These are phyloP conservation scores for Sabatieria punctata DNA, from an alignment of 2,888 invertebrate genomes.

Conservation along the genomic window DNA sequence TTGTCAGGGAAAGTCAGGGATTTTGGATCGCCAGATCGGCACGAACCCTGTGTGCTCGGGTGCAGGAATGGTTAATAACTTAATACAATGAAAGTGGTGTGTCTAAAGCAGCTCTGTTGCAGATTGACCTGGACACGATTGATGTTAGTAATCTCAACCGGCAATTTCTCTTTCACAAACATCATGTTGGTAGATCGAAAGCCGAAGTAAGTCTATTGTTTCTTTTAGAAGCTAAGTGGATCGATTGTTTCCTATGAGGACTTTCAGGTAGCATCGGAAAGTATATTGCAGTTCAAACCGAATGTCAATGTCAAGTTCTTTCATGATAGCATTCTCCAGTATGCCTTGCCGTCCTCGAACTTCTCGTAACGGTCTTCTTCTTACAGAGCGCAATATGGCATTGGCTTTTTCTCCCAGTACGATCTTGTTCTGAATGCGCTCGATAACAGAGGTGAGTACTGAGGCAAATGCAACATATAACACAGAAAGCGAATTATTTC, in stretches of 20 bases:
- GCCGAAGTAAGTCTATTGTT: conserved; percentile 40
- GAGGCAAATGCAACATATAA: too few relatives aligned
- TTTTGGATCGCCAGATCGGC: too few relatives aligned
- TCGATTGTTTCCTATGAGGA: not conserved
- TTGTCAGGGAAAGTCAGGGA: too few relatives aligned
- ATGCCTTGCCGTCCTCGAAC: not conserved
- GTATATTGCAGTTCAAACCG: conserved; percentile 69
- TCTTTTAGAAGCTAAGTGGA: not conserved
- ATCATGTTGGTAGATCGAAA: conserved; percentile 95
- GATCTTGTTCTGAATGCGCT: conserved; percentile 82
- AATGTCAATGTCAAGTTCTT: conserved; percentile 54
- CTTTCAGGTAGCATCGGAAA: conserved; percentile 61
- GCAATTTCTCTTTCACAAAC: conserved; percentile 93
- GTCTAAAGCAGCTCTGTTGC: too few relatives aligned
- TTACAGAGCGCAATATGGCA: conserved; percentile 46
- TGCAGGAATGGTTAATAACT: too few relatives aligned
- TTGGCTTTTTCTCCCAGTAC: conserved; percentile 77
- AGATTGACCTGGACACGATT: conserved; percentile 98
- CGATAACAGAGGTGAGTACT: conserved; percentile 62
- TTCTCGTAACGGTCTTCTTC: too few relatives aligned
- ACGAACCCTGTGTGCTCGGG: too few relatives aligned
- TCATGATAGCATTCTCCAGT: conserved; percentile 60
- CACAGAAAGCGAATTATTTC: too few relatives aligned
- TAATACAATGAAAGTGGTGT: too few relatives aligned
- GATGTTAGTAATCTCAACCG: conserved; percentile 97